A percentile compares a stretch with the other conserved stretches of the same genome.
These are phyloP conservation scores for Amphilophus citrinellus DNA, from an alignment of 2,113 vertebrate species.

Conservation along the genomic window DNA sequence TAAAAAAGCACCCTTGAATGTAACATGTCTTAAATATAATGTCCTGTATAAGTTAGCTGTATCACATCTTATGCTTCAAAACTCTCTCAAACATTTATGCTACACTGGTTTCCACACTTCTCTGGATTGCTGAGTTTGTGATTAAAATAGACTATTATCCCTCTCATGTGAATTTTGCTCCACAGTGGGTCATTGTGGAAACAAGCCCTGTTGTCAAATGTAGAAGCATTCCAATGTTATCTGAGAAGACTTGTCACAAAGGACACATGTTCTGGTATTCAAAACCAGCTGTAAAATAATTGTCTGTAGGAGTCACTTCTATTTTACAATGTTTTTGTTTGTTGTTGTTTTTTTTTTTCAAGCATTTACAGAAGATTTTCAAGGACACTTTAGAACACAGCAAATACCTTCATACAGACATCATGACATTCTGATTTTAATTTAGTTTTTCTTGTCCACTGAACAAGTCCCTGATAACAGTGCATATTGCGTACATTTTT, in stretches of 20 bases:
- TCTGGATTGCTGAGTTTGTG: constrained; percentile 46
- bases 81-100: background rate
- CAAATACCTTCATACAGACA: constrained; percentile 12
- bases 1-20: background rate
- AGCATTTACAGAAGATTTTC: constrained; percentile 62
- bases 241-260: constrained; percentile 70
- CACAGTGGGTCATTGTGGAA: constrained; percentile 61
- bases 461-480: background rate
- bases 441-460: background rate
- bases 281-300: constrained; percentile 73
- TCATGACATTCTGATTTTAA: constrained; percentile 3
- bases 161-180: constrained; percentile 61
- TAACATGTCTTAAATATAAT: background rate
- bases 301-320: constrained; percentile 64
- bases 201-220: constrained; percentile 67
- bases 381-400: constrained; percentile 53
- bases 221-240: constrained; percentile 70
- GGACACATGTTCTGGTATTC: constrained; percentile 69
- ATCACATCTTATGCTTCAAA: background rate
- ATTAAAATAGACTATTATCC: constrained; percentile 60
- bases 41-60: background rate
- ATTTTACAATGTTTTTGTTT: constrained; percentile 63
- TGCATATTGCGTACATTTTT: background rate
- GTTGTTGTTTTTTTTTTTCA: constrained; percentile 44
- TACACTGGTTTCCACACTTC: background rate